phyloP scores from a whole-genome alignment of 2,888 invertebrate genomes.

The Enchytraeus crypticus region DNA sequence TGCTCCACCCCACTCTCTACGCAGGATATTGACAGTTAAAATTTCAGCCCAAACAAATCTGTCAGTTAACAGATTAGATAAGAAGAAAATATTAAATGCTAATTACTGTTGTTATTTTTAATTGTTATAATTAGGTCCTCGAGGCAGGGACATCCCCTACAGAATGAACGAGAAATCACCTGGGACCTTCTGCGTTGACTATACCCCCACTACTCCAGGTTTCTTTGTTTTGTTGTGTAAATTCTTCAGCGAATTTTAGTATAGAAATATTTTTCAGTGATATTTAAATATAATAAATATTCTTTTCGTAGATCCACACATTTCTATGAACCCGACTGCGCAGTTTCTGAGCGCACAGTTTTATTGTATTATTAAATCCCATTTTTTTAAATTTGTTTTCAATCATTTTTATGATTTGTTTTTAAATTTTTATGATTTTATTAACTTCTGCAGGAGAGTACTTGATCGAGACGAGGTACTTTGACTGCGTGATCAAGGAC shows the following conservation, averaged over 20 bases:
- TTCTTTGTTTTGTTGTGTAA: not conserved
- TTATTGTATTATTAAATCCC: not conserved
- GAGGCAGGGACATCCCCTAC: conserved; percentile 3
- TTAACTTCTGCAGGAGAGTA: conserved; percentile 32
- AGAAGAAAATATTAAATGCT: too few species aligned
- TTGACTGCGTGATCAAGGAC: conserved; percentile 63
- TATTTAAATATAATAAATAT: too few species aligned
- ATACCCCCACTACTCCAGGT: conserved; percentile 14
- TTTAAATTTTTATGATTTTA: not conserved
- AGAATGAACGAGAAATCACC: conserved; percentile 4
- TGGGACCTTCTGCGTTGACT: conserved; percentile 13
- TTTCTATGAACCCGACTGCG: too few species aligned
- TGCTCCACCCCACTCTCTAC: too few species aligned
- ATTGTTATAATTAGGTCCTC: too few species aligned
- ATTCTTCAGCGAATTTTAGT: not conserved
- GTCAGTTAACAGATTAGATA: too few species aligned
- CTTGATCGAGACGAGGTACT: conserved; percentile 46
- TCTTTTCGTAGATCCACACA: too few species aligned
- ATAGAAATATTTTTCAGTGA: not conserved
- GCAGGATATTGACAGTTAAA: too few species aligned
- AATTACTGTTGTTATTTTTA: too few species aligned
- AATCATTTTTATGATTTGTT: not conserved
- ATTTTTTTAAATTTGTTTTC: not conserved
- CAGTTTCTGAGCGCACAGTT: not conserved
- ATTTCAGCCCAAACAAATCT: too few species aligned